Evolutionary conservation across 2,113 vertebrate genomes (phyloP).

Genomic region (Colossoma macropomum): DNA sequence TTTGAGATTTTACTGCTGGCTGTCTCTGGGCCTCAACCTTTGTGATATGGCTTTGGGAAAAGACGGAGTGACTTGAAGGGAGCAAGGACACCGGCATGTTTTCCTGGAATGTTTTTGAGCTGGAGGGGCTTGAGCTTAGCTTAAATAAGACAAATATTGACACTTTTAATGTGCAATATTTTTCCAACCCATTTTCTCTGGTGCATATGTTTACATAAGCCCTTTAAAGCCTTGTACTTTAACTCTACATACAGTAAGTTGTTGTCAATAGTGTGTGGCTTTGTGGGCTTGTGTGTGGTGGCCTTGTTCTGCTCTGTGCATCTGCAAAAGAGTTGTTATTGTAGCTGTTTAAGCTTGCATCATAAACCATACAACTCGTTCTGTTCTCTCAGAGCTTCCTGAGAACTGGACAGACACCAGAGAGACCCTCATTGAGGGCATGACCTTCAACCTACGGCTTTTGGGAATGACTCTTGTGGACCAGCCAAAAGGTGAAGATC

Average conservation of each 20-base stretch:
- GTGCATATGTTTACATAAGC: neutral
- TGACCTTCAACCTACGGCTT: constrained; percentile 94
- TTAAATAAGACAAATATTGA: neutral
- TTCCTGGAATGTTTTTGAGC: neutral
- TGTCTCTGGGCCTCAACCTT: neutral
- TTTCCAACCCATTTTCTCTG: neutral
- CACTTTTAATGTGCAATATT: neutral
- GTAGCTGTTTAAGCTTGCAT: neutral
- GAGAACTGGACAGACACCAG: constrained; percentile 96
- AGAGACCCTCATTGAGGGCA: constrained; percentile 90
- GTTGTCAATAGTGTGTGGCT: neutral
- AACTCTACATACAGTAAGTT: constrained; percentile 1
- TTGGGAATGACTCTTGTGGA: constrained; percentile 95
- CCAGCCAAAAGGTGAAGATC: constrained; percentile 92
- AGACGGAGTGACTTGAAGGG: neutral
- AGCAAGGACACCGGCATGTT: neutral
- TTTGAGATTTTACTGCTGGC: neutral
- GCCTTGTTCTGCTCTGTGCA: neutral
- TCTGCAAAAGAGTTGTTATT: neutral
- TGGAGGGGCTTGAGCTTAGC: neutral
- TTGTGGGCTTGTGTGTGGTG: neutral
- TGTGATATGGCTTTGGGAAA: neutral
- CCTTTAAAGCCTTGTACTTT: neutral
- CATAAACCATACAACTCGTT: neutral
- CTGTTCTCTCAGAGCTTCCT: constrained; percentile 81